These are phyloP conservation scores for Chamaetylas fuelleborni DNA, from an alignment of 2,113 vertebrate genomes.

Conservation along the genomic window DNA sequence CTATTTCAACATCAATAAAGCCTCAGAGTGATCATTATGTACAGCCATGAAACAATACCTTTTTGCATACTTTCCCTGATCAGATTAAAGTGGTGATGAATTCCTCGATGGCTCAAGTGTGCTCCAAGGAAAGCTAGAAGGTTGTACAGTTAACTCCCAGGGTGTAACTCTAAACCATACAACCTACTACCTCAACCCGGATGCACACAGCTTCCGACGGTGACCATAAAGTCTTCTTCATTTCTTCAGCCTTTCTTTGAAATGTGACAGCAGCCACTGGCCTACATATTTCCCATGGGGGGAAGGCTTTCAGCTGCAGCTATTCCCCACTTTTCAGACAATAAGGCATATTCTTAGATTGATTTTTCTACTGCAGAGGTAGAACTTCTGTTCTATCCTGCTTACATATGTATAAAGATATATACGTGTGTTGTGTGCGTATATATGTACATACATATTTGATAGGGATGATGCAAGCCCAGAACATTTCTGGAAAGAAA, in stretches of 20 bases:
- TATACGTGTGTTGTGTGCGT: not conserved
- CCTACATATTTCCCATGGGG: constrained; percentile 18
- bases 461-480: not conserved
- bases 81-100: constrained; percentile 74
- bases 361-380: not conserved
- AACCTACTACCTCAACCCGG: constrained; percentile 99
- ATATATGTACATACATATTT: not conserved
- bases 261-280: constrained; percentile 61
- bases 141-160: constrained; percentile 99
- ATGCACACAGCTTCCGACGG: constrained; percentile 91
- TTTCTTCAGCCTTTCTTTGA: constrained; percentile 76
- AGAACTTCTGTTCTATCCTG: not conserved
- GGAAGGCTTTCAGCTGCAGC: not conserved
- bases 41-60: constrained; percentile 73
- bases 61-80: constrained; percentile 69
- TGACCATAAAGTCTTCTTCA: constrained; percentile 76
- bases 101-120: constrained; percentile 93
- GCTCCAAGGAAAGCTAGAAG: constrained; percentile 99
- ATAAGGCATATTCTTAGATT: not conserved
- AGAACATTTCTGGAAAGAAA: not conserved
- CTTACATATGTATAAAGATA: not conserved
- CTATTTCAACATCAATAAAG: constrained; percentile 53
- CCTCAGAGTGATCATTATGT: constrained; percentile 34
- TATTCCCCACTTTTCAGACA: not conserved
- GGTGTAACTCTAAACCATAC: constrained; percentile 99